Percentiles rank a stretch among this genome's conserved stretches.
Conservation (phyloP, 2,797 vertebrate genomes). For the Ibycter americanus region DNA sequence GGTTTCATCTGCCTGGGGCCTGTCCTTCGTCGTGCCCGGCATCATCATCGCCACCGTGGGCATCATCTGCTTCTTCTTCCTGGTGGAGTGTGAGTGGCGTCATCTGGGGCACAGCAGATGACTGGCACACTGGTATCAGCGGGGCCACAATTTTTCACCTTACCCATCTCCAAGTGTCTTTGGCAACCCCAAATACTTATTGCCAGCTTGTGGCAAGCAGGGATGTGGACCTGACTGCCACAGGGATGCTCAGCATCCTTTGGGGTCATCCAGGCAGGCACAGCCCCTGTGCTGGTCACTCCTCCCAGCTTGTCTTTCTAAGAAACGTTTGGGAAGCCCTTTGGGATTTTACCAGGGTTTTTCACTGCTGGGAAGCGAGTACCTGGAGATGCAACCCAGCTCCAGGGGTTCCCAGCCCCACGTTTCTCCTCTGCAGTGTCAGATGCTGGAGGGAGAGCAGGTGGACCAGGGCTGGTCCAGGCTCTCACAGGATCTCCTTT, state of each 20-base stretch:
- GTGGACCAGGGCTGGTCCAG: not conserved
- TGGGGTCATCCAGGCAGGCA: not conserved
- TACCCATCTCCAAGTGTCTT: not conserved
- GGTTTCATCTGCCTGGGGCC: constrained; percentile 88
- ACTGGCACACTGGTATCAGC: rapidly evolving
- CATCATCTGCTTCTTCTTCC: constrained; percentile 92
- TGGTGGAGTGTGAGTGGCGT: constrained; percentile 90
- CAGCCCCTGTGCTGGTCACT: rapidly evolving
- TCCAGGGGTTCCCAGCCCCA: not conserved
- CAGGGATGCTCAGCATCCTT: not conserved
- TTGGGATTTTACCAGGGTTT: not conserved
- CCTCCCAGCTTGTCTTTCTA: not conserved
- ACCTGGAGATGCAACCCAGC: not conserved
- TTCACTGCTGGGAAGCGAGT: rapidly evolving
- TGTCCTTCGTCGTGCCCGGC: constrained; percentile 94
- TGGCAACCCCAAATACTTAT: not conserved
- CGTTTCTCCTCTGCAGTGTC: rapidly evolving
- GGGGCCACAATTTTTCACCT: not conserved
- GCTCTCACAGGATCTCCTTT: not conserved
- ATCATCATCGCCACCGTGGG: constrained; percentile 84
- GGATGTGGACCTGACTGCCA: not conserved
- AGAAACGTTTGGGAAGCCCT: not conserved
- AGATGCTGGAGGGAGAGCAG: not conserved
- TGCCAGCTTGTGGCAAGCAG: not conserved
- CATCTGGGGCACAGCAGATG: not conserved